phyloP scores from a whole-genome alignment of 2,797 vertebrate genomes.

The Coregonus ussuriensis region DNA sequence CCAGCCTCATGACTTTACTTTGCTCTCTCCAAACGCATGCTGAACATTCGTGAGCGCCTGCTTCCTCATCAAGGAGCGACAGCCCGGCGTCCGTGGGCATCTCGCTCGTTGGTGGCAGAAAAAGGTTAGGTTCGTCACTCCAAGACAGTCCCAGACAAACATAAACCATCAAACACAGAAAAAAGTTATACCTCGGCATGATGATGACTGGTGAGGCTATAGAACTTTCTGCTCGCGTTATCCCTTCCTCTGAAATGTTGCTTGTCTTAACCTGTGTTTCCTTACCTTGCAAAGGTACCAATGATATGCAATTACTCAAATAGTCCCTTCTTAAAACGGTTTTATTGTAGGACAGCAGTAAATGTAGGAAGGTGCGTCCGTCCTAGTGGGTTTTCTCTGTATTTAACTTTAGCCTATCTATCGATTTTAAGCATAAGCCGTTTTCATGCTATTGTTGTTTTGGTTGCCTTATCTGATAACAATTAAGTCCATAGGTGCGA shows the following conservation, averaged over 20 bases:
- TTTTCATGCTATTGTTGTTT: conserved; percentile 67
- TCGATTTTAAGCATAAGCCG: conserved; percentile 59
- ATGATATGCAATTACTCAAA: conserved; percentile 69
- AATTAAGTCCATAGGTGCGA: conserved; percentile 76
- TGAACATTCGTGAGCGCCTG: conserved; percentile 84
- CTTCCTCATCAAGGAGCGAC: conserved; percentile 82
- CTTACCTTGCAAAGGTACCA: conserved; percentile 66
- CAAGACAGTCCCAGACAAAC: conserved; percentile 83
- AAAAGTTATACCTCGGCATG: conserved; percentile 85
- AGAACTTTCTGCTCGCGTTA: conserved; percentile 64
- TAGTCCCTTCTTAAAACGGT: conserved; percentile 55
- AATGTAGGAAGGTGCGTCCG: conserved; percentile 56
- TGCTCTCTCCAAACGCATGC: conserved; percentile 95
- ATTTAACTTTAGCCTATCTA: conserved; percentile 55
- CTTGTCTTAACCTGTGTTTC: conserved; percentile 46
- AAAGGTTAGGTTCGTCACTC: conserved; percentile 84
- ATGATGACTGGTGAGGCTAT: conserved; percentile 60
- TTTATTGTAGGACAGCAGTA: conserved; percentile 47
- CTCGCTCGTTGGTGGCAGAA: conserved; percentile 76
- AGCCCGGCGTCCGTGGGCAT: conserved; percentile 79
- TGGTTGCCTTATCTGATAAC: conserved; percentile 67
- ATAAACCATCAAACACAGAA: conserved; percentile 85
- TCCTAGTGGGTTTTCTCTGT: conserved; percentile 55
- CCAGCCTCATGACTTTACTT: conserved; percentile 92
- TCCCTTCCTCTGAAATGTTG: conserved; percentile 52